A percentile compares a stretch with the other conserved stretches of the same genome.
Evolutionary conservation across 37 sponge, comb jelly and placozoan species (phyloP).

Genomic region (Agelas oroides): DNA sequence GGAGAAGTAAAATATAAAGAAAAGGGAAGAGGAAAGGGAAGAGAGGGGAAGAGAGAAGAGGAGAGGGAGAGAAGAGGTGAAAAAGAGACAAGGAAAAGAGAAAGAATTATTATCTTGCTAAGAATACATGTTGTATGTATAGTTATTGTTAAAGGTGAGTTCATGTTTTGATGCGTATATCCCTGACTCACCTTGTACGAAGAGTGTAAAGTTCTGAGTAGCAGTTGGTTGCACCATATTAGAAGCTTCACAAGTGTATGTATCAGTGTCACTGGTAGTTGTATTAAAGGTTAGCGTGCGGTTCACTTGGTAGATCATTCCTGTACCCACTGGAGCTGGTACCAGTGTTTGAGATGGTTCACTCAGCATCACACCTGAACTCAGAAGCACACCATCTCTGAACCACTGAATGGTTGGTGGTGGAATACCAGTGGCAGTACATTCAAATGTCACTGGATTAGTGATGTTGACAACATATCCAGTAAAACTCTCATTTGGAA

Average conservation of each 20-base stretch:
- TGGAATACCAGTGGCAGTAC: constrained; percentile 72
- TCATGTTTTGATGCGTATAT: too few relatives aligned
- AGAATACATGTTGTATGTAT: too few relatives aligned
- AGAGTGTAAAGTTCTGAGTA: constrained; percentile 16
- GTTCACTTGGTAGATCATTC: constrained; percentile 1
- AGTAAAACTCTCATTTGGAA: too few relatives aligned
- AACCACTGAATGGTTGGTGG: constrained; percentile 63
- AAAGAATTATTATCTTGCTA: too few relatives aligned
- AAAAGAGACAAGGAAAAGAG: too few relatives aligned
- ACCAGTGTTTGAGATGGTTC: background rate
- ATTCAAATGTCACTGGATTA: constrained; percentile 40
- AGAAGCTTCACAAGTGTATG: constrained; percentile 44
- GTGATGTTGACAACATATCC: constrained; percentile 22
- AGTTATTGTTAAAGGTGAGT: too few relatives aligned
- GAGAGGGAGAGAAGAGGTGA: too few relatives aligned
- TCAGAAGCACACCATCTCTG: too few relatives aligned
- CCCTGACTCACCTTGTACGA: constrained; percentile 45
- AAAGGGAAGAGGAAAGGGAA: too few relatives aligned
- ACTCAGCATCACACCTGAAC: background rate
- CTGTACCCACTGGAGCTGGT: too few relatives aligned
- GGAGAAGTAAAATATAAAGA: too few relatives aligned
- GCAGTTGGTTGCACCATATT: background rate
- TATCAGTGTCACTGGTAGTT: constrained; percentile 36
- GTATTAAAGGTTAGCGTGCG: constrained; percentile 40
- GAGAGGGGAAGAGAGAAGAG: too few relatives aligned